These are phyloP conservation scores for Drosophila greeni DNA, from an alignment of 2,888 invertebrate species.

Conservation along the genomic window DNA sequence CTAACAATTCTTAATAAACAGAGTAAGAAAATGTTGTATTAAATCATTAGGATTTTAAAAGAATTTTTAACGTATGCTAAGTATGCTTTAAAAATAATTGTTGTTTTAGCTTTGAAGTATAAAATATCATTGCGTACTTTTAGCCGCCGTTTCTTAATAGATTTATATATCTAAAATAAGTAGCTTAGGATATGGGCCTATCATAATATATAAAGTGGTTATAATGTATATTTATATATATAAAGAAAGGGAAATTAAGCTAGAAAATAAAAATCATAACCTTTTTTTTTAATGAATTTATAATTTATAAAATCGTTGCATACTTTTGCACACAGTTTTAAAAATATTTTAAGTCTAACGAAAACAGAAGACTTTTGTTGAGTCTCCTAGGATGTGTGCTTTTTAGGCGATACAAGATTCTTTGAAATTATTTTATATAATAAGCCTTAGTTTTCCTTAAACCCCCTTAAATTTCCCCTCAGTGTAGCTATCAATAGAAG, in stretches of 20 bases:
- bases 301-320: neutral
- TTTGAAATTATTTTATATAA: neutral
- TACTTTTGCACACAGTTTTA: neutral
- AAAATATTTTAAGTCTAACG: neutral
- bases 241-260: too few relatives aligned
- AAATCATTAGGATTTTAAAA: neutral
- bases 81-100: neutral
- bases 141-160: neutral
- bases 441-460: neutral
- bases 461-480: slow-evolving; percentile 13
- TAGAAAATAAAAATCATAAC: neutral
- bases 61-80: neutral
- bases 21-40: neutral
- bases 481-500: slow-evolving; percentile 65
- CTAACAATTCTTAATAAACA: slow-evolving; percentile 21
- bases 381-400: too few relatives aligned
- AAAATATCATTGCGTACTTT: neutral
- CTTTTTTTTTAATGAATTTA: neutral
- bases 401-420: neutral
- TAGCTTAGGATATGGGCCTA: too few relatives aligned
- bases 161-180: neutral
- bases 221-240: too few relatives aligned
- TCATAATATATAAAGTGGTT: too few relatives aligned
- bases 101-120: accelerated
- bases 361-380: too few relatives aligned